Conservation (phyloP, 2,797 vertebrate species). For the Glossophaga mutica region DNA sequence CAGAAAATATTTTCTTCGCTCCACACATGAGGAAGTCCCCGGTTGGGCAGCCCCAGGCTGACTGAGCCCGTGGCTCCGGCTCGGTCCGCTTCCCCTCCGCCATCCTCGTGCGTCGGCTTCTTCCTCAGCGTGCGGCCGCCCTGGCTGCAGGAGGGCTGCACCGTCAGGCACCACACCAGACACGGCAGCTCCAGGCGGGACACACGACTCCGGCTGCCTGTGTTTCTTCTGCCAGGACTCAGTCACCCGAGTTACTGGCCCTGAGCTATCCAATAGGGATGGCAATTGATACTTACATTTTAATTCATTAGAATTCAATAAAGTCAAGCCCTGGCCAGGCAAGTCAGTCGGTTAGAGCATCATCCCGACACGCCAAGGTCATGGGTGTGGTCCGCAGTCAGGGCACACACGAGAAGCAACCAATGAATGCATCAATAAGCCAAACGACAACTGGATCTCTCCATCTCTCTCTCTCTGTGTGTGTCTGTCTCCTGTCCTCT, state of each 20-base stretch:
- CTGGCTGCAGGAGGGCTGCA: neutral
- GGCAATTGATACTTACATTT: neutral
- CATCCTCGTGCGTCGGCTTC: neutral
- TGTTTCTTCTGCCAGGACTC: neutral
- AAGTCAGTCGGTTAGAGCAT: neutral
- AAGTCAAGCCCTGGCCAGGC: neutral
- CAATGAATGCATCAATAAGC: too few relatives aligned
- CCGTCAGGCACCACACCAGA: neutral
- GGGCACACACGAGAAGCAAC: too few relatives aligned
- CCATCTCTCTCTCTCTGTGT: too few relatives aligned
- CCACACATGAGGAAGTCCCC: neutral
- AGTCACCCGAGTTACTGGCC: neutral
- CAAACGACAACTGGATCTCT: too few relatives aligned
- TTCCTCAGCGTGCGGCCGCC: neutral
- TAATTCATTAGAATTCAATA: neutral
- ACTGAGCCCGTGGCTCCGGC: neutral
- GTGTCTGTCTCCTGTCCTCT: too few relatives aligned
- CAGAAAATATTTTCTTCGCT: neutral
- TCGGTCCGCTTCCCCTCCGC: neutral
- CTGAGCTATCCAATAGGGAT: neutral
- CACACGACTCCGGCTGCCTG: neutral
- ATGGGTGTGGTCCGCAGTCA: too few relatives aligned
- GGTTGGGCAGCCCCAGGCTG: neutral
- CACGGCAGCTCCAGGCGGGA: neutral
- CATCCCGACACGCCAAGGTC: too few relatives aligned